phyloP scores from a whole-genome alignment of 2,113 vertebrate species.

The Eulacestoma nigropectus region DNA sequence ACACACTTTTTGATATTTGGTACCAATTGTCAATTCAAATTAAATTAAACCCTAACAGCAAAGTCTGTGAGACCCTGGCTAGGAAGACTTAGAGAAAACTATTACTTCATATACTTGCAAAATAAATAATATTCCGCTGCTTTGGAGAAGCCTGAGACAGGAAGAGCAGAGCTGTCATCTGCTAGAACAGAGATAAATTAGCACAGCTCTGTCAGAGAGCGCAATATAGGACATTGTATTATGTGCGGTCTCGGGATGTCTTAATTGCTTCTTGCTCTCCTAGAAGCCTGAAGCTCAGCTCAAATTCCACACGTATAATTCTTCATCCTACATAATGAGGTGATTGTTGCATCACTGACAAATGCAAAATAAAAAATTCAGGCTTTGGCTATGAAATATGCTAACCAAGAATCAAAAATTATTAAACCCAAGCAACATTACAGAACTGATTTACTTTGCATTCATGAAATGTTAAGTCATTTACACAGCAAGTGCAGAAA shows the following conservation, averaged over 20 bases:
- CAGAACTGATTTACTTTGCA: conserved; percentile 6
- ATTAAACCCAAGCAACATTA: not conserved
- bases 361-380: not conserved
- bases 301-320: conserved; percentile 29
- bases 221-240: not conserved
- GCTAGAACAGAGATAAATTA: conserved; percentile 26
- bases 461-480: not conserved
- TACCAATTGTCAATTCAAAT: not conserved
- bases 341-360: conserved; percentile 30
- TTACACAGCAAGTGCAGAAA: conserved; percentile 20
- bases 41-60: not conserved
- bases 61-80: not conserved
- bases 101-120: not conserved
- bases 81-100: not conserved
- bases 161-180: conserved; percentile 17
- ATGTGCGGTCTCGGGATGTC: not conserved
- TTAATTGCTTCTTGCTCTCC: not conserved
- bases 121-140: not conserved
- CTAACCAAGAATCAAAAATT: conserved; percentile 31
- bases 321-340: not conserved
- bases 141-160: not conserved
- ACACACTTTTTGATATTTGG: not conserved
- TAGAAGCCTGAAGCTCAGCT: conserved; percentile 28
- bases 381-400: not conserved
- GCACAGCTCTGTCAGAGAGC: not conserved